phyloP scores from a whole-genome alignment of 2,888 invertebrate species.

The Labia minor region DNA sequence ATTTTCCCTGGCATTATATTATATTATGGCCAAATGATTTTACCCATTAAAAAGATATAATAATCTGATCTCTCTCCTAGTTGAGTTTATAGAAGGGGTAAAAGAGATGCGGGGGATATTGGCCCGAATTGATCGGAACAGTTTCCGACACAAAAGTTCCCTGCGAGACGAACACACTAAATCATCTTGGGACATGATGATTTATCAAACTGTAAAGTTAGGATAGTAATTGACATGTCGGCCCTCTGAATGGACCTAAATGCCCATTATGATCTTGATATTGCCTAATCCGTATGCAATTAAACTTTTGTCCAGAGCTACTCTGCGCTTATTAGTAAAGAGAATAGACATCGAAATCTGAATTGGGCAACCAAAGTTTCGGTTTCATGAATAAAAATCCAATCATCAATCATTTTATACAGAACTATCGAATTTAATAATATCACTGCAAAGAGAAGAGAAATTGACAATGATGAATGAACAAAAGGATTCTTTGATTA shows the following conservation, averaged over 20 bases:
- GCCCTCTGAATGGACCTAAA: not conserved
- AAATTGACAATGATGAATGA: not conserved
- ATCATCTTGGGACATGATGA: not conserved
- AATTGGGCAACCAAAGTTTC: not conserved
- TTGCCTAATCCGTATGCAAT: slow-evolving; percentile 4
- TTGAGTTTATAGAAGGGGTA: no score
- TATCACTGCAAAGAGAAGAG: not conserved
- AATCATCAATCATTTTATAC: not conserved
- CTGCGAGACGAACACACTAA: not conserved
- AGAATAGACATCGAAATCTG: not conserved
- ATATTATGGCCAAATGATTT: no score
- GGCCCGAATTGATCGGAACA: no score
- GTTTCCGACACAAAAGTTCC: no score
- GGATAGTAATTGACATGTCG: not conserved
- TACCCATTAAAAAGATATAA: no score
- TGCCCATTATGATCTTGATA: not conserved
- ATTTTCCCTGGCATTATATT: no score
- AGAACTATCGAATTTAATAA: not conserved
- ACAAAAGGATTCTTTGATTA: not conserved
- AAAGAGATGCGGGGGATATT: no score
- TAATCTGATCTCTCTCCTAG: no score
- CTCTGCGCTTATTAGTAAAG: not conserved
- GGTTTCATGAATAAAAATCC: not conserved
- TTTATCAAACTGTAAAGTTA: not conserved
- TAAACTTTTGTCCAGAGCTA: not conserved